Evolutionary conservation across 2,113 vertebrate species (phyloP), one percentile per base, ranked within the genome.

Genomic region (Australoheros scitulus): DNA sequence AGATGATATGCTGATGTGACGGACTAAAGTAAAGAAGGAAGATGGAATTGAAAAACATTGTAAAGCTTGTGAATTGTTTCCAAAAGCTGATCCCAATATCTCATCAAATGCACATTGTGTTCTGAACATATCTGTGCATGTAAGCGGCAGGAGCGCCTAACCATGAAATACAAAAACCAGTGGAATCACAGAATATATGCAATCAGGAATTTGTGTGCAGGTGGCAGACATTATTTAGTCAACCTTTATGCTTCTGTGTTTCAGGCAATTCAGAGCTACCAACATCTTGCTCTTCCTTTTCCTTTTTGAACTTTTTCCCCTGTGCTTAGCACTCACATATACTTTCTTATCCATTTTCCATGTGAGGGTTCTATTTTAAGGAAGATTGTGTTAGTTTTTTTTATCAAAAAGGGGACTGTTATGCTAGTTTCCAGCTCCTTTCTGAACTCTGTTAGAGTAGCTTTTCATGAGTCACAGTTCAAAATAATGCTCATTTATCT

Each of bases 91-190:
- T 47, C 29, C 56, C 34, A 61, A 79, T 82, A 87, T 91, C 76
- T 84, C 24, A 32, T 64, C 22, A 36, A 68, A 76, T 63, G 68
- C 84, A 52, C 47, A 78, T 41, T 87, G 80, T 87, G 61, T 85
- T 82, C 34, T 61, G 26, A 65, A 58, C 22, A 68, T 87, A 84
- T 70, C 76, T 36, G 47, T 29, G 10, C 18, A 55, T n/a, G 60
- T 77, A 80, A 83, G 82, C 81, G 56, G 79, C 76, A 76, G 65
- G 61, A 82, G 78, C 87, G 83, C 24, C 85, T 76, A 58, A 76
- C 57, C 88, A 89, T 88, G 85, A 94, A 89, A 94, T 87, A 79
- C 64, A 78, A 87, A 89, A 87, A 61, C 20, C n/a, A 52, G 83
- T 76, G 83, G 63, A 80, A 68, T 80, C 74, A n/a, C 50, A 74